phyloP scores from a whole-genome alignment of 2,113 vertebrate genomes.

The Pao palembangensis region DNA sequence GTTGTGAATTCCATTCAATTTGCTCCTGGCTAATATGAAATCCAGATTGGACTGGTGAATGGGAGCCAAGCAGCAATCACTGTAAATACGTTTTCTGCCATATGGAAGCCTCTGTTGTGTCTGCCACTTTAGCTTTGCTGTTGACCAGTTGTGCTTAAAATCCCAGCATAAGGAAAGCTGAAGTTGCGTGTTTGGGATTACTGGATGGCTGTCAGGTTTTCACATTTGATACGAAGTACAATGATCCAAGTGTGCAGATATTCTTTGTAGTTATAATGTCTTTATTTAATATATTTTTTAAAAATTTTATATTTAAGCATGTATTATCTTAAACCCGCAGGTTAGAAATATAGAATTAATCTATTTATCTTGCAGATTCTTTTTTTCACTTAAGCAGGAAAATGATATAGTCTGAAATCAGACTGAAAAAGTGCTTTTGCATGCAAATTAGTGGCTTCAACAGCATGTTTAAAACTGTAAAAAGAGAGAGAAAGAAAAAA shows the following conservation, averaged over 20 bases:
- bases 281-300: not conserved
- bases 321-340: too few species aligned
- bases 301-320: too few species aligned
- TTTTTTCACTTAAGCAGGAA: too few species aligned
- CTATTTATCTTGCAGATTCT: too few species aligned
- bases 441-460: slow-evolving; percentile 9
- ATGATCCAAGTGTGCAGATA: not conserved
- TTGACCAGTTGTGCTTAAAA: slow-evolving; percentile 26
- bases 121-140: slow-evolving; percentile 10
- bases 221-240: slow-evolving; percentile 19
- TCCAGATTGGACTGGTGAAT: slow-evolving; percentile 51
- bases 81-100: slow-evolving; percentile 47
- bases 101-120: slow-evolving; percentile 39
- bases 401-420: too few species aligned
- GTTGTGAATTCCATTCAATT: slow-evolving; percentile 53
- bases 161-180: slow-evolving; percentile 12
- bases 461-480: not conserved
- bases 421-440: slow-evolving; percentile 1
- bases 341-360: too few species aligned
- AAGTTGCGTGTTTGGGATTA: slow-evolving; percentile 18
- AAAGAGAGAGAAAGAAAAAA: too few species aligned
- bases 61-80: slow-evolving; percentile 37
- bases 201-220: slow-evolving; percentile 15
- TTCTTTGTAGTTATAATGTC: not conserved
- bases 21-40: slow-evolving; percentile 54